phyloP scores from a whole-genome alignment of 2,888 invertebrate species.

The Pseudoips prasinana region DNA sequence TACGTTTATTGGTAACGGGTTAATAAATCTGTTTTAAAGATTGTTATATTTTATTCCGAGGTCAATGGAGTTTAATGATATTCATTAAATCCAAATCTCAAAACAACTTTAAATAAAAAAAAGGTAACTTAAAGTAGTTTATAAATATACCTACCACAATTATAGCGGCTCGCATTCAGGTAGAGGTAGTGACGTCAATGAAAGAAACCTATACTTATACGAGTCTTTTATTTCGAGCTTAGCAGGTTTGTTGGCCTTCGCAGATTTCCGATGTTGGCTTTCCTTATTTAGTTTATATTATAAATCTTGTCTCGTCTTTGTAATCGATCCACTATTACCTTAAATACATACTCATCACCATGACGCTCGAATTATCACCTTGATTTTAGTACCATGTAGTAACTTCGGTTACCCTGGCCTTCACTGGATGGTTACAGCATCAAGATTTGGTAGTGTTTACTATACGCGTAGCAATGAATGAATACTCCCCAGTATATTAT shows the following conservation, averaged over 20 bases:
- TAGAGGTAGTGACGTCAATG: conserved; percentile 22
- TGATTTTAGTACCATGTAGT: conserved; percentile 7
- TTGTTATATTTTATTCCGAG: conserved; percentile 10
- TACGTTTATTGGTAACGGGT: no score
- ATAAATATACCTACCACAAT: no score
- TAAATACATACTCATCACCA: conserved; percentile 8
- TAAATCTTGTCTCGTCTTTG: conserved; percentile 20
- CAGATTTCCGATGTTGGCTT: conserved; percentile 43
- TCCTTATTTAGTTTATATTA: conserved; percentile 40
- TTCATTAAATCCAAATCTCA: conserved; percentile 4
- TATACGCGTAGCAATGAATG: no score
- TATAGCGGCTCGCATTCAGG: no score
- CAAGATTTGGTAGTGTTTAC: no score
- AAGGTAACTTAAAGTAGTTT: no score
- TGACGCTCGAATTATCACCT: conserved; percentile 10
- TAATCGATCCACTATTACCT: conserved; percentile 17
- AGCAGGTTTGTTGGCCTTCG: conserved; percentile 40
- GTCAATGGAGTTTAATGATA: conserved; percentile 21
- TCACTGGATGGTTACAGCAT: not conserved
- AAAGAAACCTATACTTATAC: conserved; percentile 17
- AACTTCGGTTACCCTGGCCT: conserved; percentile 9
- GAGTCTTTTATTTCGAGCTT: conserved; percentile 25
- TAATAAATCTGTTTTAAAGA: no score
- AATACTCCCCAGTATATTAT: no score
- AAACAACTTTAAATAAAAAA: conserved; percentile 3